Percentiles rank a stretch among this genome's conserved stretches.
Evolutionary conservation across 2,797 vertebrate genomes (phyloP).

Genomic region (Pempheris klunzingeri): DNA sequence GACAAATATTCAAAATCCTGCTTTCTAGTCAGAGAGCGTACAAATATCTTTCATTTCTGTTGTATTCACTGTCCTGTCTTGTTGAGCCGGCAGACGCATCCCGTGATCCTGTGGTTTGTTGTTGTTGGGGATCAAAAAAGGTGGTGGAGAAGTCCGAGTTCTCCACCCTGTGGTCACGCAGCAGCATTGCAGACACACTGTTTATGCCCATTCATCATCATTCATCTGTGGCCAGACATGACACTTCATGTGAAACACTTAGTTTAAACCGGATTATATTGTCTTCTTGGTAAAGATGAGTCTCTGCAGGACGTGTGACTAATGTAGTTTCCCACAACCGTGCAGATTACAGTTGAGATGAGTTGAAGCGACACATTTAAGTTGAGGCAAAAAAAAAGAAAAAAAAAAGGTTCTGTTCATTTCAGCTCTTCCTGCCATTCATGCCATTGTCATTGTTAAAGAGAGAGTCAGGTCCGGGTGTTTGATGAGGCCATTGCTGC

Average conservation of each 20-base stretch:
- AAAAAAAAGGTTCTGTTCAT: neutral
- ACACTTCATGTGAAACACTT: neutral
- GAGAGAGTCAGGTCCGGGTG: constrained; percentile 12
- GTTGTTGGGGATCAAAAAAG: neutral
- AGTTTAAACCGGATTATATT: constrained; percentile 1
- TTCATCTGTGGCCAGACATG: neutral
- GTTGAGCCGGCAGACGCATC: neutral
- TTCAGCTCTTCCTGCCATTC: neutral
- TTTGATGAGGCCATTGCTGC: neutral
- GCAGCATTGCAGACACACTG: constrained; percentile 43
- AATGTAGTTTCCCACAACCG: neutral
- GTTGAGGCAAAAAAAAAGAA: no score
- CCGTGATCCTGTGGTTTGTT: neutral
- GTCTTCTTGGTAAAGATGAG: neutral
- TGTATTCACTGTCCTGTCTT: neutral
- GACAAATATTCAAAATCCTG: neutral
- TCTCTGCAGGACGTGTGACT: neutral
- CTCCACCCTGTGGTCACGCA: constrained; percentile 68
- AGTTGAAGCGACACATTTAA: neutral
- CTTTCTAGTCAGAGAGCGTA: neutral
- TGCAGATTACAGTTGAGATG: neutral
- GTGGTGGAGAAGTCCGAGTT: constrained; percentile 37
- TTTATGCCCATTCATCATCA: neutral
- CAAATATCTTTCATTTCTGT: neutral
- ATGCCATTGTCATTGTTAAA: no score